Percentiles rank a stretch among this genome's conserved stretches.
phyloP scores from a whole-genome alignment of 2,113 vertebrate genomes.

The Coptodon rendalli region DNA sequence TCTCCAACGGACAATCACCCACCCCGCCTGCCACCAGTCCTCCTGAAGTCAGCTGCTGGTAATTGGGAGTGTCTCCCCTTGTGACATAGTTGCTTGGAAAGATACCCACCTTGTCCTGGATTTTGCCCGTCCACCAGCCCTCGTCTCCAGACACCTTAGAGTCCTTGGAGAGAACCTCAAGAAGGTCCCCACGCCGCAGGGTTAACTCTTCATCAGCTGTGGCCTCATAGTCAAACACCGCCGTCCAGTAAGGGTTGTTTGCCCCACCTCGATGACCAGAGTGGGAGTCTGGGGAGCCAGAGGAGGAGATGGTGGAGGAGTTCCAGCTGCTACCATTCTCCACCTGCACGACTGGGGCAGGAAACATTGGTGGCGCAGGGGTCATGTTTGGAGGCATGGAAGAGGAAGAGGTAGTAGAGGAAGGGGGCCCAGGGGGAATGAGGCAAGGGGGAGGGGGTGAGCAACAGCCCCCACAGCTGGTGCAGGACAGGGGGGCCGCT shows the following conservation, averaged over 20 bases:
- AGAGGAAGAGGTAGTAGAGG: slow-evolving; percentile 41
- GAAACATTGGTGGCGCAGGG: slow-evolving; percentile 47
- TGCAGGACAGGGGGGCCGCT: slow-evolving; percentile 66
- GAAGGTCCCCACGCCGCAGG: slow-evolving; percentile 79
- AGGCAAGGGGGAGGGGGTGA: slow-evolving; percentile 59
- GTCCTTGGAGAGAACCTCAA: slow-evolving; percentile 88
- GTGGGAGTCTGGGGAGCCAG: slow-evolving; percentile 67
- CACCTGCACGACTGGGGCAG: slow-evolving; percentile 35
- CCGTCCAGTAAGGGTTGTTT: slow-evolving; percentile 78
- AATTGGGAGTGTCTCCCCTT: slow-evolving; percentile 63
- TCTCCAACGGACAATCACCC: slow-evolving; percentile 75
- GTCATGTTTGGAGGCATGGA: slow-evolving; percentile 52
- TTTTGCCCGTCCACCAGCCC: slow-evolving; percentile 90
- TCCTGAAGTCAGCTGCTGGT: slow-evolving; percentile 61
- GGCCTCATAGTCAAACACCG: slow-evolving; percentile 88
- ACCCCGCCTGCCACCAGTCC: slow-evolving; percentile 54
- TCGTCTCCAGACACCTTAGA: slow-evolving; percentile 87
- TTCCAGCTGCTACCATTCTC: slow-evolving; percentile 77
- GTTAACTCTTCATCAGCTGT: slow-evolving; percentile 86
- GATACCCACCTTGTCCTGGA: slow-evolving; percentile 85
- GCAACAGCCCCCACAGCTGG: slow-evolving; percentile 71
- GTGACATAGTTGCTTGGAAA: slow-evolving; percentile 89
- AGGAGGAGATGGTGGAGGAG: slow-evolving; percentile 64
- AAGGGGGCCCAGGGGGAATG: slow-evolving; percentile 40
- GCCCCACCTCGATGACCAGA: slow-evolving; percentile 34